Base-by-base conservation (phyloP, 2,113 vertebrate species). In the Tauraco erythrolophus region DNA sequence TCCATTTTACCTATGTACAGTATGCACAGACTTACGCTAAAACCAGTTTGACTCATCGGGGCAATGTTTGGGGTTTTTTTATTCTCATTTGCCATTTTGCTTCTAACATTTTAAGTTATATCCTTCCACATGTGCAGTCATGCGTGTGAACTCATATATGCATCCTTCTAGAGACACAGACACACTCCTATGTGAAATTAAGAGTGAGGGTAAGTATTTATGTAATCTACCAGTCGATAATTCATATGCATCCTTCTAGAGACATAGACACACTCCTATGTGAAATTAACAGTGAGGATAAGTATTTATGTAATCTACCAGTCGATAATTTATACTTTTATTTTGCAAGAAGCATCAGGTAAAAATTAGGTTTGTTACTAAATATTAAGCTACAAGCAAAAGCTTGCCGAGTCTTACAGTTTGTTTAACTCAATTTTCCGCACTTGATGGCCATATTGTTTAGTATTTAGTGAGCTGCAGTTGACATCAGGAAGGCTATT, bases 361-460 rank as follows among this genome's bases (percentile, higher is more conserved):
- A 51, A 39, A 94, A 92, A 79, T 43, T 84, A 87, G 31, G 45
- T 95, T 96, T 97, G 53, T 62, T 95, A 74, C 54, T 89, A 89
- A 97, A 97, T 95, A 88, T 62, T 88, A 78, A 97, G 75, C 72
- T 95, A 51, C n/a, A 96, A 96, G 94, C 72, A 41, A 33, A 45
- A 45, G 13, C 30, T 82, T 96, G 84, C 93, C 94, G 45, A 92
- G 76, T 79, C 39, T 94, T 78, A 45, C 45, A 83, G 14, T 68
- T 94, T 70, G 51, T 84, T 94, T 91, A 96, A 95, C 58, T 87
- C 76, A 60, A 92, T 98, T 96, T 97, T 96, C 70, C 65, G 53
- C 92, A 69, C 91, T 88, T 95, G 74, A 35, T 95, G 74, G 94
- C 78, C 95, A 35, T 86, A 89, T 78, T 89, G 74, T 86, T 98